Base-by-base conservation (phyloP, 2,888 invertebrate genomes). In the Melieria crassipennis region DNA sequence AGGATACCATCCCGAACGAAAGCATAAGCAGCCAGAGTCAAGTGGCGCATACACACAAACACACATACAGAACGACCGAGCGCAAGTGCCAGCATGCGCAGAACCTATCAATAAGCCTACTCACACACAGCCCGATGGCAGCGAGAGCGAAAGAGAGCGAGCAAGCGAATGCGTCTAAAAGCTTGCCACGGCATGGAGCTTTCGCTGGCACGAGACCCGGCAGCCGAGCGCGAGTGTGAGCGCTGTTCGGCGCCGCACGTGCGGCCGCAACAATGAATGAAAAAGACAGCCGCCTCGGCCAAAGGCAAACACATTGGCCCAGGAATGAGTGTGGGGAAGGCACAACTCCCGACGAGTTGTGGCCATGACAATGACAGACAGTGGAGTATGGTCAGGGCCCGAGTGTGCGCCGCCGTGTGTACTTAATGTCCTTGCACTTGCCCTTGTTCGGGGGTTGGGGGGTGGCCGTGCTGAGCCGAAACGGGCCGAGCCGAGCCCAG, bases 361-460 rank as follows among this genome's bases (percentile, higher is more conserved):
- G 52, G 13, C 52, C 7, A 52, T 7, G 52, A 52, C 13, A 52
- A 4, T 52, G 10, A n/a, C 13, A 55, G 52, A 16, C 16, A n/a
- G 13, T 11, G 67, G 30, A 46, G 52, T 55, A 42, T 42, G 48
- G 43, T 7, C 43, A 42, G 46, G 1, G 11, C 10, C 10, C 42
- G 13, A 6, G 13, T 45, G n/a, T 55, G 65, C 55, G 30, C 52
- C 42, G 60, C 9, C 9, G 52, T 13, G 50, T 43, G 30, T 30
- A 30, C 30, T 69, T 50, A 9, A 5, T 80, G 80, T 76, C 77
- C 81, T 79, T 82, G 83, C 83, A 79, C 78, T 82, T 83, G 82
- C 79, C 79, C 58, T 56, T 62, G 47, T 46, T 9, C 16, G 62
- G 52, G 47, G 68, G 50, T 1, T 16, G 30, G 30, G 30, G 30